These are phyloP conservation scores for Misgurnus anguillicaudatus DNA, from an alignment of 2,113 vertebrate species.

Conservation along the genomic window DNA sequence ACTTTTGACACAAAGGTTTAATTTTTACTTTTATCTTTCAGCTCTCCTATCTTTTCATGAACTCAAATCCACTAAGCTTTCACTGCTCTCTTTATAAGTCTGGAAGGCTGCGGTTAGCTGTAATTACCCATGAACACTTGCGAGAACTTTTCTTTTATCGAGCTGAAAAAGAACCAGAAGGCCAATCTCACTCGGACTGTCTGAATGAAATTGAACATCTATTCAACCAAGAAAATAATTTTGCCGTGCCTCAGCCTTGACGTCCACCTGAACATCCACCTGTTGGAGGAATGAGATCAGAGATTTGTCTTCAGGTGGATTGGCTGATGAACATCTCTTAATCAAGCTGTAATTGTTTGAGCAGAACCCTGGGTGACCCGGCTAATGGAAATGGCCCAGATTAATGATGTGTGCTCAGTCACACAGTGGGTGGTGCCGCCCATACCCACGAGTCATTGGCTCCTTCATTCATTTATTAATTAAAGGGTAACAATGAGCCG, in stretches of 20 bases:
- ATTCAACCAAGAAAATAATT: background rate
- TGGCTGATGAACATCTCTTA: conserved; percentile 76
- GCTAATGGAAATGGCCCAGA: conserved; percentile 73
- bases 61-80: background rate
- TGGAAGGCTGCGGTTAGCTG: conserved; percentile 3
- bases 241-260: background rate
- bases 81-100: background rate
- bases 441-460: conserved; percentile 63
- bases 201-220: conserved; percentile 16
- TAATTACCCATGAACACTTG: conserved; percentile 17
- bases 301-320: conserved; percentile 22
- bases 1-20: conserved; percentile 14
- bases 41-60: background rate
- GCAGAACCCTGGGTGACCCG: conserved; percentile 74
- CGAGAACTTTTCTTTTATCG: background rate
- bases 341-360: conserved; percentile 77
- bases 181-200: background rate
- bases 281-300: background rate
- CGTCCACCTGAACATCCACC: conserved; percentile 6
- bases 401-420: conserved; percentile 74
- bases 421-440: conserved; percentile 68
- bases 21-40: conserved; percentile 29
- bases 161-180: conserved; percentile 6
- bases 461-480: conserved; percentile 67
- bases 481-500: conserved; percentile 55